A percentile compares a stretch with the other conserved stretches of the same genome.
Evolutionary conservation across 92 coral and sea anemone species (phyloP).

Genomic region (Virgularia gustaviana): DNA sequence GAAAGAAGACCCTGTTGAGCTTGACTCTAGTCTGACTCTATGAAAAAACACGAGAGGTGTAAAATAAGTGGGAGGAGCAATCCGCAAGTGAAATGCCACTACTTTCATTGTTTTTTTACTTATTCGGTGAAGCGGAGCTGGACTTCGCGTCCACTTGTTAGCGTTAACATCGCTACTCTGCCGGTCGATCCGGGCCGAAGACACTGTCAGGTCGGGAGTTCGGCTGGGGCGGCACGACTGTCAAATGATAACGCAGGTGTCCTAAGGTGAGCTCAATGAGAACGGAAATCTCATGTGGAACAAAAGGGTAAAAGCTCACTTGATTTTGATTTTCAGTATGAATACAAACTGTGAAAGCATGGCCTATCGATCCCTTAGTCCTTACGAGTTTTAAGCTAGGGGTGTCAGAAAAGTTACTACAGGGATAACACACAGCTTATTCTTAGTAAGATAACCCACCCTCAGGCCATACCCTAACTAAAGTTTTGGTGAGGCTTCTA

Average conservation of each 20-base stretch:
- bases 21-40: slow-evolving; percentile 48
- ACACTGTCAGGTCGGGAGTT: slow-evolving; percentile 62
- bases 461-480: no score
- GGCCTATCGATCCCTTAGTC: slow-evolving; percentile 47
- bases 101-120: slow-evolving; percentile 22
- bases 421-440: neutral
- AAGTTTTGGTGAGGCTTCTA: no score
- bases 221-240: no score
- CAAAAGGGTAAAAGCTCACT: slow-evolving; percentile 49
- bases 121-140: slow-evolving; percentile 16
- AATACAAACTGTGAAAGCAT: slow-evolving; percentile 52
- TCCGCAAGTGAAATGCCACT: slow-evolving; percentile 24
- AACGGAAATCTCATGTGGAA: slow-evolving; percentile 49
- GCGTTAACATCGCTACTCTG: slow-evolving; percentile 32
- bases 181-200: slow-evolving; percentile 53
- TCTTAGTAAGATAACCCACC: no score
- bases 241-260: slow-evolving; percentile 59
- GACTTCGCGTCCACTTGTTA: slow-evolving; percentile 13
- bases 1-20: slow-evolving; percentile 62
- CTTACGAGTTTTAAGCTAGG: slow-evolving; percentile 39
- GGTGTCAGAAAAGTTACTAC: slow-evolving; percentile 45
- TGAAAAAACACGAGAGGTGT: slow-evolving; percentile 24
- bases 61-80: slow-evolving; percentile 32
- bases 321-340: slow-evolving; percentile 50
- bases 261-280: slow-evolving; percentile 59